phyloP scores from a whole-genome alignment of 2,797 vertebrate genomes.

The Pampus argenteus region DNA sequence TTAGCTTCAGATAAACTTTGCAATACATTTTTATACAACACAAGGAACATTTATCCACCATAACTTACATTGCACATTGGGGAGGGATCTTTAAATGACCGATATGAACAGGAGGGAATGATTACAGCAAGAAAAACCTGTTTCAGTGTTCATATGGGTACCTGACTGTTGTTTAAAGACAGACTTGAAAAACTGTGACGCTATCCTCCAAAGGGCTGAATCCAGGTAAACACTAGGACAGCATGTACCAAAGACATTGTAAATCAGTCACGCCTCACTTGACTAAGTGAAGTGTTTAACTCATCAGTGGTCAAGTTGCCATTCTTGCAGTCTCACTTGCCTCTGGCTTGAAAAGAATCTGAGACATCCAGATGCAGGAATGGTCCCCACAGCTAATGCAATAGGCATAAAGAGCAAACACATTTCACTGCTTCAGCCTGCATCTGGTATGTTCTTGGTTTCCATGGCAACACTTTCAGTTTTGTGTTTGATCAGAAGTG shows the following conservation, averaged over 20 bases:
- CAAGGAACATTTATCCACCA: too few relatives aligned
- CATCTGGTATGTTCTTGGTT: conserved; percentile 62
- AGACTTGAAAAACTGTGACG: not conserved
- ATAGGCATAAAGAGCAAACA: not conserved
- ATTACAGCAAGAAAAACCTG: not conserved
- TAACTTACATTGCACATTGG: too few relatives aligned
- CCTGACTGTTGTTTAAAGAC: too few relatives aligned
- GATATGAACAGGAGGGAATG: not conserved
- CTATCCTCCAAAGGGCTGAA: not conserved
- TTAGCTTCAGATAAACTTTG: too few relatives aligned
- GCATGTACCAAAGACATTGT: conserved; percentile 24
- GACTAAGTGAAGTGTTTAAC: conserved; percentile 50
- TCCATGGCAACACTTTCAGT: conserved; percentile 64
- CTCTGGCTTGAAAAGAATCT: conserved; percentile 5
- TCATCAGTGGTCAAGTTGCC: conserved; percentile 38
- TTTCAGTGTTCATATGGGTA: not conserved
- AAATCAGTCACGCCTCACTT: too few relatives aligned
- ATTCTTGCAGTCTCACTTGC: conserved; percentile 31
- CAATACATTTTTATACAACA: too few relatives aligned
- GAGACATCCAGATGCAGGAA: conserved; percentile 28
- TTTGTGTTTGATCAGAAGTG: conserved; percentile 53
- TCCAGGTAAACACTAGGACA: conserved; percentile 25
- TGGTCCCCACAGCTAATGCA: conserved; percentile 8
- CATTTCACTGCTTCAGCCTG: conserved; percentile 22
- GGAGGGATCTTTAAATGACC: not conserved